Conservation (phyloP, 2,113 vertebrate species). For the Pongo abelii region DNA sequence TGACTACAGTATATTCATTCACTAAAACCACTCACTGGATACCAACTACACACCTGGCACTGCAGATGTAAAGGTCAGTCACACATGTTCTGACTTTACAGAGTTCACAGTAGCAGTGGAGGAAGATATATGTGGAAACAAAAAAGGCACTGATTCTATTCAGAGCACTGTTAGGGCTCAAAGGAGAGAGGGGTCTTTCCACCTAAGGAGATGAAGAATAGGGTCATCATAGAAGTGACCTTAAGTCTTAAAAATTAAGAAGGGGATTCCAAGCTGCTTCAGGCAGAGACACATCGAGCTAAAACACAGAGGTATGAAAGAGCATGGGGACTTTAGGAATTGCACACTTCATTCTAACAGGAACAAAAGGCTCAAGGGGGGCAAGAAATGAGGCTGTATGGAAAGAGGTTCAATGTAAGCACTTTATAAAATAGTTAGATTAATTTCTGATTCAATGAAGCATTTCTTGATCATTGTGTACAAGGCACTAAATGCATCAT, state of each 20-base stretch:
- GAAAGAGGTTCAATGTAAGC: slow-evolving; percentile 58
- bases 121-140: neutral
- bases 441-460: slow-evolving; percentile 39
- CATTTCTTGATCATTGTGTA: slow-evolving; percentile 1
- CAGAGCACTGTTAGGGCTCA: neutral
- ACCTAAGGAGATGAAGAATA: neutral
- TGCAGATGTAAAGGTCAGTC: neutral
- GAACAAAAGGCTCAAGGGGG: neutral
- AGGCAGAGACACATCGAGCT: neutral
- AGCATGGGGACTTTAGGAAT: neutral
- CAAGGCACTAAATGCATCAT: neutral
- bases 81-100: neutral
- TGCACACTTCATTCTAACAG: neutral
- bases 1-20: neutral
- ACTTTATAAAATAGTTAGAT: slow-evolving; percentile 67
- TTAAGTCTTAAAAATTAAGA: slow-evolving; percentile 28
- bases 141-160: neutral
- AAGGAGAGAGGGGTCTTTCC: neutral
- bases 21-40: neutral
- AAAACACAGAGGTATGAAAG: neutral
- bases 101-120: neutral
- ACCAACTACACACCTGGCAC: neutral
- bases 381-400: slow-evolving; percentile 31
- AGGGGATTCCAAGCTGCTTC: neutral
- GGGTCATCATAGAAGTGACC: neutral